A percentile compares a stretch with the other conserved stretches of the same genome.
phyloP scores from a whole-genome alignment of 2,888 invertebrate genomes.

The Dicycla oo region DNA sequence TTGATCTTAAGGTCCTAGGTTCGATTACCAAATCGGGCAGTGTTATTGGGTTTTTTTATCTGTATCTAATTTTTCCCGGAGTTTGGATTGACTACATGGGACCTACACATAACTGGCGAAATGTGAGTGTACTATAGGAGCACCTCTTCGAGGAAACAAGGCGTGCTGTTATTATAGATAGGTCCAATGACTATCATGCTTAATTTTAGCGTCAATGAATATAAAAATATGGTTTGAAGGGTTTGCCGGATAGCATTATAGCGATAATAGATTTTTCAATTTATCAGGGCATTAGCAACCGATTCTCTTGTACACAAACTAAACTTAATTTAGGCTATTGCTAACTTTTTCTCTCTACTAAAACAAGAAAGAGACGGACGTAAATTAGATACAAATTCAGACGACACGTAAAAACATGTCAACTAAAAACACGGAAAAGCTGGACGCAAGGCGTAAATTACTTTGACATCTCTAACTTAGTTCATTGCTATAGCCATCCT shows the following conservation, averaged over 20 bases:
- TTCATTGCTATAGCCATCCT: too few species aligned
- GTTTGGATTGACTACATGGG: neutral
- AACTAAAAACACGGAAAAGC: too few species aligned
- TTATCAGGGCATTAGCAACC: neutral
- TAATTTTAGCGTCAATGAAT: neutral
- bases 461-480: too few species aligned
- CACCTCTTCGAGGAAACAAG: neutral
- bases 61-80: neutral
- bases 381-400: too few species aligned
- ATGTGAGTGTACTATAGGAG: too few species aligned
- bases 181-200: neutral
- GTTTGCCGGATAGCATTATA: neutral
- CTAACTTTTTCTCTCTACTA: too few species aligned
- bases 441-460: too few species aligned
- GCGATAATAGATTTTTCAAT: neutral
- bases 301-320: too few species aligned
- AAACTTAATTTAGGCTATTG: too few species aligned
- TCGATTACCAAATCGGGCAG: neutral
- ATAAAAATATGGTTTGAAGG: neutral
- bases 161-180: neutral
- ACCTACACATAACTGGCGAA: neutral
- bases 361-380: too few species aligned
- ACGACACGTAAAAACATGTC: too few species aligned
- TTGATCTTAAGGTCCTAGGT: neutral
- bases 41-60: neutral